These are phyloP conservation scores for Drosophila phalerata DNA, from an alignment of 2,888 invertebrate species.

Conservation along the genomic window DNA sequence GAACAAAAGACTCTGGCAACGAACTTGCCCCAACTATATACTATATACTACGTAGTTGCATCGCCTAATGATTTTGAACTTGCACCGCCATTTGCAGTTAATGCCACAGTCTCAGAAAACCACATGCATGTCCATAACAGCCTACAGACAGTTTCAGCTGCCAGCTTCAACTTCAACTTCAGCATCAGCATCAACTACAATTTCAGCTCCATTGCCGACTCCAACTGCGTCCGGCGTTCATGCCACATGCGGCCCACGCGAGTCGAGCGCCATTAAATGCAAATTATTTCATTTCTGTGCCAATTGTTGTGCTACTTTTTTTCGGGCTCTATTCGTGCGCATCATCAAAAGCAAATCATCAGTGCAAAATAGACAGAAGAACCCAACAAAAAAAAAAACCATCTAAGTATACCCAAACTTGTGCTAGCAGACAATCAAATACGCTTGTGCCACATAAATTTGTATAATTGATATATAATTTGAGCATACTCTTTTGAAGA, in stretches of 20 bases:
- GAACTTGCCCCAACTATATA: slow-evolving; percentile 35
- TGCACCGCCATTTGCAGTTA: slow-evolving; percentile 76
- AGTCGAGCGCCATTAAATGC: slow-evolving; percentile 73
- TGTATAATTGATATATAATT: too few relatives aligned
- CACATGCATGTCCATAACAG: slow-evolving; percentile 53
- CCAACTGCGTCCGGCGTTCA: slow-evolving; percentile 34
- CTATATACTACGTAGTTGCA: slow-evolving; percentile 27
- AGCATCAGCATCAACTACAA: slow-evolving; percentile 12
- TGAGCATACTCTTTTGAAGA: too few relatives aligned
- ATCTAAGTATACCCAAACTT: not conserved
- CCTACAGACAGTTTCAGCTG: slow-evolving; percentile 10
- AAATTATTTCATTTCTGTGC: slow-evolving; percentile 81
- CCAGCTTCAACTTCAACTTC: slow-evolving; percentile 8
- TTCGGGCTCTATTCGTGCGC: slow-evolving; percentile 71
- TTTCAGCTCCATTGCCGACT: slow-evolving; percentile 11
- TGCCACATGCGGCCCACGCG: slow-evolving; percentile 70
- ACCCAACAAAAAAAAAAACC: slow-evolving; percentile 2
- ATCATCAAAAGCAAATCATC: slow-evolving; percentile 78
- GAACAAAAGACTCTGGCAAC: slow-evolving; percentile 57
- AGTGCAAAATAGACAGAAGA: slow-evolving; percentile 39
- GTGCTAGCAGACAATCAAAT: not conserved
- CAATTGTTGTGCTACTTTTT: slow-evolving; percentile 79
- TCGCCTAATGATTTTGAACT: slow-evolving; percentile 75
- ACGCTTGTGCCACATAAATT: not conserved
- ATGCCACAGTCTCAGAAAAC: slow-evolving; percentile 54